Base-by-base conservation (phyloP, 1,140 invertebrate species). In the Pogonus chalceus region DNA sequence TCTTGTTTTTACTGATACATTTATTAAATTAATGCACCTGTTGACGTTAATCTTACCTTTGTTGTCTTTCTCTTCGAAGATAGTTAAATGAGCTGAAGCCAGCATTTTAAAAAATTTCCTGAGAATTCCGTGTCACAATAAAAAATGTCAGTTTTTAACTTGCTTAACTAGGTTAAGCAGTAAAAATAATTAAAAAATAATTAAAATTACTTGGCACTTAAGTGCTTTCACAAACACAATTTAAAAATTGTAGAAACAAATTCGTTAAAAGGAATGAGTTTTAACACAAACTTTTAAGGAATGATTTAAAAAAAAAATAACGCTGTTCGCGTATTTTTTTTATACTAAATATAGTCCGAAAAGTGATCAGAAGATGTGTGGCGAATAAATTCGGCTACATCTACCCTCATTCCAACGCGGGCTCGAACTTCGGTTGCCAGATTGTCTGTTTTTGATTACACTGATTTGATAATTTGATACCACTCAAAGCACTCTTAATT, bases 391-490 rank as follows among this genome's bases (percentile, higher is more conserved):
- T 65, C 66, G 48, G 65, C 66, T 53, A 69, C 58, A 43, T 65
- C 61, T 47, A 62, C 62, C 58, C 64, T 65, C 67, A 69, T 69
- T 59, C 66, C 67, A 68, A 69, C 62, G 47, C 66, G 60, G 49
- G 67, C 68, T 59, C 64, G 60, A 46, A 67, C 65, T 67, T 68
- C 67, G 60, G 64, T 69, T 58, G 67, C 66, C 67, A 67, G 67
- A 62, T 62, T 66, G 64, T 50, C 58, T 56, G 51, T 10, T 46
- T 50, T 53, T 43, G 23, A 24, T 39, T 35, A 14, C 20, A 20
- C 48, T 26, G 48, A 24, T 52, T 21, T 49, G 54, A 43, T 43
- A 43, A 43, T 43, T 43, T 43, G 37, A 43, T 18, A 31, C 26
- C 26, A 14, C 26, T 10, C 37, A 43, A 43, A 10, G 18, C 7